Evolutionary conservation across 2,113 vertebrate genomes (phyloP).

Genomic region (Pangasianodon hypophthalmus): DNA sequence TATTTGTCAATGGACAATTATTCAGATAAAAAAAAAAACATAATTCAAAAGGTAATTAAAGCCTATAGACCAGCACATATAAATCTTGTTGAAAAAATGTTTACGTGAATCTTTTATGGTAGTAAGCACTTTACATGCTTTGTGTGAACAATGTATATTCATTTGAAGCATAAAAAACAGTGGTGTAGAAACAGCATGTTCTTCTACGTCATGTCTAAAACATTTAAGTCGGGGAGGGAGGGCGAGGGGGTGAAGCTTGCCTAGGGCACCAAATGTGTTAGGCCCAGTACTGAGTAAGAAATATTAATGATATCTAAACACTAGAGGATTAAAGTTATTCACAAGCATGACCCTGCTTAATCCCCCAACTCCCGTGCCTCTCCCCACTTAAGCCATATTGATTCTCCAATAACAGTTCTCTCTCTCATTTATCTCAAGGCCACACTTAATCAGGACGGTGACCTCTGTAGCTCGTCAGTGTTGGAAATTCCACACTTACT

Average conservation of each 20-base stretch:
- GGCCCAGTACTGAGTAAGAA: background rate
- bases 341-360: conserved; percentile 12
- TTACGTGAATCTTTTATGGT: background rate
- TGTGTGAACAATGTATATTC: background rate
- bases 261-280: background rate
- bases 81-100: background rate
- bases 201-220: background rate
- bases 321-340: conserved; percentile 18
- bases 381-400: conserved; percentile 26
- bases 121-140: background rate
- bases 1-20: background rate
- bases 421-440: background rate
- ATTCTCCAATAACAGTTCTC: conserved; percentile 23
- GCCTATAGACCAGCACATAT: no score
- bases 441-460: background rate
- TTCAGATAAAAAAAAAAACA: background rate
- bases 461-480: background rate
- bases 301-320: conserved; percentile 7
- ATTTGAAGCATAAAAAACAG: background rate
- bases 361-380: background rate
- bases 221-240: background rate
- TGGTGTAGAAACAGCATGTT: background rate
- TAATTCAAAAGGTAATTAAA: background rate
- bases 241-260: background rate
- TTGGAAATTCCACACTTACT: background rate